Evolutionary conservation across 2,113 vertebrate species (phyloP).

Genomic region (Vombatus ursinus): DNA sequence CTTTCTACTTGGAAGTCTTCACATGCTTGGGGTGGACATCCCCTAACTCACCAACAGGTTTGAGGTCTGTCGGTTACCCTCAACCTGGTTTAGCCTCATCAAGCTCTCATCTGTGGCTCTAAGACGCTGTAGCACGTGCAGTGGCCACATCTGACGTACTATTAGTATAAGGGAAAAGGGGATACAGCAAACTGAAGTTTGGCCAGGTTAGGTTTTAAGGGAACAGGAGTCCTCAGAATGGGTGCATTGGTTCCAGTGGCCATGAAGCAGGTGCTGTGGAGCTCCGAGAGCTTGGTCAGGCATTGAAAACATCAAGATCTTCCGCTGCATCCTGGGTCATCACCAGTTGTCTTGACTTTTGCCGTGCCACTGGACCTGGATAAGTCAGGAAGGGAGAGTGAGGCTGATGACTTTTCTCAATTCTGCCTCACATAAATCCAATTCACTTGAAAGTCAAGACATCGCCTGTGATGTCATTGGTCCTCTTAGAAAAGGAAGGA

Average conservation of each 20-base stretch:
- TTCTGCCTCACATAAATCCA: not conserved
- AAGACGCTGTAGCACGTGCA: no score
- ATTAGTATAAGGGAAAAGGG: no score
- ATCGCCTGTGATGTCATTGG: not conserved
- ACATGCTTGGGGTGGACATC: not conserved
- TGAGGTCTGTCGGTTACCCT: not conserved
- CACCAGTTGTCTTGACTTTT: not conserved
- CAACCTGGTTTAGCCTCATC: not conserved
- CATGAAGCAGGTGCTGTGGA: not conserved
- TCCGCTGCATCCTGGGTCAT: no score
- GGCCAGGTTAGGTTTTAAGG: not conserved
- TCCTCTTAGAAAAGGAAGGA: no score
- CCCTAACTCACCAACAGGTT: not conserved
- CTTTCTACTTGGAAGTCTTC: not conserved
- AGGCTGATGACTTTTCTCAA: not conserved
- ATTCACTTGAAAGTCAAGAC: not conserved
- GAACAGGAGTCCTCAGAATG: not conserved
- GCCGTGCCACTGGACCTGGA: not conserved
- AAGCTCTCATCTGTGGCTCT: no score
- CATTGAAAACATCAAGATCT: not conserved
- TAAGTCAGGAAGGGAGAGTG: not conserved
- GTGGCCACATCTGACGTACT: no score
- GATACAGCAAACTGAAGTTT: no score
- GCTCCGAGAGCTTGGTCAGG: not conserved
- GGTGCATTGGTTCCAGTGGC: not conserved